These are phyloP conservation scores for Bufo gargarizans DNA, from an alignment of 2,113 vertebrate species.

Conservation along the genomic window DNA sequence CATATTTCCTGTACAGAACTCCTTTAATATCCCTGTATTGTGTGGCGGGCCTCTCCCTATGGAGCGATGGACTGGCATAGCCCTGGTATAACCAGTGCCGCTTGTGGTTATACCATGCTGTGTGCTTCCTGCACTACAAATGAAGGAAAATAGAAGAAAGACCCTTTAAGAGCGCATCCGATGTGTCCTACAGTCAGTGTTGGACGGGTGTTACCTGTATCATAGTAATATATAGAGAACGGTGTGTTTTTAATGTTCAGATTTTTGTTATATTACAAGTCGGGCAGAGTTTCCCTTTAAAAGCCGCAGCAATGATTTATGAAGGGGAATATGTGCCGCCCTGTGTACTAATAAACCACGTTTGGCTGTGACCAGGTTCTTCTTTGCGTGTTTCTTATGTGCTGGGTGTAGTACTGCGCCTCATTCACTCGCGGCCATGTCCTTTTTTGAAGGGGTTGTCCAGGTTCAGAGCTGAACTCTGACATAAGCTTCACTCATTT, in stretches of 20 bases:
- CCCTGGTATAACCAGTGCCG: no score
- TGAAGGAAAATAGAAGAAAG: background rate
- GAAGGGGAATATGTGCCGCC: background rate
- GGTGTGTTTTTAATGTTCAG: background rate
- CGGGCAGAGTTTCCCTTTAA: background rate
- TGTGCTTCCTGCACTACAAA: background rate
- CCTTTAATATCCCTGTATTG: no score
- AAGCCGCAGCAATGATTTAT: background rate
- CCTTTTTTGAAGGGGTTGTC: no score
- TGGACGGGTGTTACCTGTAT: background rate
- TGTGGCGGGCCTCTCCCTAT: no score
- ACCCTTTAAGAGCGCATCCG: background rate
- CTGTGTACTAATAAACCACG: background rate
- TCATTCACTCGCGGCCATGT: no score
- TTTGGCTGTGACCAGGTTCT: background rate
- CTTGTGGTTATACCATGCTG: no score
- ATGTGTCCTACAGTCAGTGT: no score
- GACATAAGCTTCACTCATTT: no score
- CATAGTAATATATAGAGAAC: slow-evolving; percentile 6
- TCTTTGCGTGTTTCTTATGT: background rate
- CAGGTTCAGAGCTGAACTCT: no score
- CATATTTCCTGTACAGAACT: no score
- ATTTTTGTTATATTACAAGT: background rate
- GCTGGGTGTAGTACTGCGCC: background rate
- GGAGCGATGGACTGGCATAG: no score